phyloP scores from a whole-genome alignment of 2,888 invertebrate species.

The Dascillus cervinus region DNA sequence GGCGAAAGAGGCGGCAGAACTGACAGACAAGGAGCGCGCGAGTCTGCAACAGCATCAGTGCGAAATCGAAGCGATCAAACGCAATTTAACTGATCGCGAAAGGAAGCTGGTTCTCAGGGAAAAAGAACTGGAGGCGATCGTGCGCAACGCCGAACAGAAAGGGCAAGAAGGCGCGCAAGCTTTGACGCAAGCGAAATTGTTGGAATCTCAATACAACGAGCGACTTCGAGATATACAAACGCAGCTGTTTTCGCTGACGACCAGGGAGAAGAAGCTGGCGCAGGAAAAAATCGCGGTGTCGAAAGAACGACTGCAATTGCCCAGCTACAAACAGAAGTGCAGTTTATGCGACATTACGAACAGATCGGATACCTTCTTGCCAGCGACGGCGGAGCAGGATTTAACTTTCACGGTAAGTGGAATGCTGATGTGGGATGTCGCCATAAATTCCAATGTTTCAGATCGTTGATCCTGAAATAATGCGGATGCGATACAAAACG shows the following conservation, averaged over 20 bases:
- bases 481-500: conserved; percentile 18
- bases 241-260: conserved; percentile 48
- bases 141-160: conserved; percentile 45
- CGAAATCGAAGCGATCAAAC: conserved; percentile 34
- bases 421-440: not conserved
- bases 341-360: conserved; percentile 28
- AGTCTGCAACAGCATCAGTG: conserved; percentile 30
- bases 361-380: too few species aligned
- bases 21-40: conserved; percentile 36
- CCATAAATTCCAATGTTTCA: conserved; percentile 8
- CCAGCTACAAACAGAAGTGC: conserved; percentile 43
- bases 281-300: conserved; percentile 54
- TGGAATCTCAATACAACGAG: conserved; percentile 49
- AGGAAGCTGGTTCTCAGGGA: conserved; percentile 30
- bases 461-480: conserved; percentile 19
- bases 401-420: too few species aligned
- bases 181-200: conserved; percentile 32
- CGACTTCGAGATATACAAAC: conserved; percentile 50
- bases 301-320: conserved; percentile 50
- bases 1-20: conserved; percentile 38
- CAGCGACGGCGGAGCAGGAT: too few species aligned
- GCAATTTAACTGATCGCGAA: conserved; percentile 30
- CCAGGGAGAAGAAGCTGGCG: conserved; percentile 53
- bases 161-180: conserved; percentile 49
- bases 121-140: conserved; percentile 30